phyloP scores from a whole-genome alignment of 2,888 invertebrate species.

The Odontocolon sp. region DNA sequence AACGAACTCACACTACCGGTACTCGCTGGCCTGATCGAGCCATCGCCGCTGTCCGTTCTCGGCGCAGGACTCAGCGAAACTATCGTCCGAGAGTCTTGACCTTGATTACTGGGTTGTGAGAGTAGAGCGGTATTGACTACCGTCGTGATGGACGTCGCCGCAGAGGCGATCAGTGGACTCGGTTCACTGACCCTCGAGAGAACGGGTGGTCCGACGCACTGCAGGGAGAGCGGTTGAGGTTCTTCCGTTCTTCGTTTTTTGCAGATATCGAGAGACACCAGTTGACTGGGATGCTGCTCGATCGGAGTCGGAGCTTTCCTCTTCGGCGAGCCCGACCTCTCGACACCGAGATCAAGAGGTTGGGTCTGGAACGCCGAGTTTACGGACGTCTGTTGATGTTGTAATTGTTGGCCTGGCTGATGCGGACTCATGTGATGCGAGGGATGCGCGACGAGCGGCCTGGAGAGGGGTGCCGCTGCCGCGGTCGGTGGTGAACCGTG shows the following conservation, averaged over 20 bases:
- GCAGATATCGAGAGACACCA: slow-evolving; percentile 83
- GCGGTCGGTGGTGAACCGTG: slow-evolving; percentile 79
- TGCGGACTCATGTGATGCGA: slow-evolving; percentile 68
- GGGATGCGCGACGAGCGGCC: slow-evolving; percentile 75
- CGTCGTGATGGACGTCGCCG: slow-evolving; percentile 86
- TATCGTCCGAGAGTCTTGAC: slow-evolving; percentile 75
- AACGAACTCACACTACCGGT: slow-evolving; percentile 82
- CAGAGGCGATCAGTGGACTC: slow-evolving; percentile 87
- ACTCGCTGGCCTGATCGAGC: slow-evolving; percentile 82
- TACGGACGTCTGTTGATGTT: slow-evolving; percentile 61
- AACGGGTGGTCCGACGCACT: slow-evolving; percentile 80
- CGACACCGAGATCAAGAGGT: slow-evolving; percentile 89
- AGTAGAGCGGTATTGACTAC: slow-evolving; percentile 85
- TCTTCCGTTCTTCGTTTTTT: slow-evolving; percentile 85
- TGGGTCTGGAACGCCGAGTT: slow-evolving; percentile 86
- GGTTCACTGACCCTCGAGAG: slow-evolving; percentile 84
- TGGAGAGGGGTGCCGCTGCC: slow-evolving; percentile 77
- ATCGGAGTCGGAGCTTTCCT: slow-evolving; percentile 83
- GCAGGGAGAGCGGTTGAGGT: slow-evolving; percentile 75
- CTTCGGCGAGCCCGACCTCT: slow-evolving; percentile 83
- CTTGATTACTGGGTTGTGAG: slow-evolving; percentile 66
- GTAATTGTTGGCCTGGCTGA: slow-evolving; percentile 67
- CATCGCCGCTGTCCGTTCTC: slow-evolving; percentile 85
- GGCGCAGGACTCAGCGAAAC: slow-evolving; percentile 81
- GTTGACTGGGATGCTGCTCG: slow-evolving; percentile 78